phyloP scores from a whole-genome alignment of 2,888 invertebrate species.

The Allygus modestus region DNA sequence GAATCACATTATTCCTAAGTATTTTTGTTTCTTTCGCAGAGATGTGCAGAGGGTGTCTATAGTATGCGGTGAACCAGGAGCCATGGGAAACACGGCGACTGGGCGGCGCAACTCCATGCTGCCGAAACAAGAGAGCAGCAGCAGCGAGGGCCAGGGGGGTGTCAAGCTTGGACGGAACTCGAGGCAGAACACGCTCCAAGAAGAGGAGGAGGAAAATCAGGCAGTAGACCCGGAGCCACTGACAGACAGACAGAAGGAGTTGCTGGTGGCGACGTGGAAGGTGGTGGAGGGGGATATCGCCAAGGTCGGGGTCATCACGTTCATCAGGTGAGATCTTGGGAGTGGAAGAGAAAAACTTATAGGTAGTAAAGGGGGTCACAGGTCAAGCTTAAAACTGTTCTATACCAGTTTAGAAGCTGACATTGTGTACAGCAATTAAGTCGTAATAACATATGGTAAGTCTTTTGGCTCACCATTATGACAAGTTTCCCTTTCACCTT shows the following conservation, averaged over 20 bases:
- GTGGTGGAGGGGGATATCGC: slow-evolving; percentile 74
- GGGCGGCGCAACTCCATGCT: slow-evolving; percentile 69
- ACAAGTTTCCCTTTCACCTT: too few species aligned
- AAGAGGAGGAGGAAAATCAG: slow-evolving; percentile 63
- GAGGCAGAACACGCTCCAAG: slow-evolving; percentile 69
- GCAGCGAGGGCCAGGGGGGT: slow-evolving; percentile 59
- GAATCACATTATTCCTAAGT: too few species aligned
- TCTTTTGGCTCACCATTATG: too few species aligned
- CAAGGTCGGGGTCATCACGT: slow-evolving; percentile 75
- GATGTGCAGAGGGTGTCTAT: not conserved
- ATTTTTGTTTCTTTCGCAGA: not conserved
- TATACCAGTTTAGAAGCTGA: too few species aligned
- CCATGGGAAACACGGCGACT: slow-evolving; percentile 70
- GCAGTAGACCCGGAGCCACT: slow-evolving; percentile 68
- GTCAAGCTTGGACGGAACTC: slow-evolving; percentile 58
- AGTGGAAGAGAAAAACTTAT: slow-evolving; percentile 65
- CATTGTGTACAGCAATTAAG: too few species aligned
- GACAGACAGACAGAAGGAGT: slow-evolving; percentile 73
- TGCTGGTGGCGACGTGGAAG: slow-evolving; percentile 74
- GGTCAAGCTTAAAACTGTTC: too few species aligned
- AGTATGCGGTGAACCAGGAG: slow-evolving; percentile 27
- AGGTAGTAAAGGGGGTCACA: not conserved
- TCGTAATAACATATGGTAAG: too few species aligned
- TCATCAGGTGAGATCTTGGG: slow-evolving; percentile 73
- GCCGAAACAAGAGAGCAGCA: slow-evolving; percentile 67